Conservation (phyloP, 2,797 vertebrate genomes). For the Agapornis canus region DNA sequence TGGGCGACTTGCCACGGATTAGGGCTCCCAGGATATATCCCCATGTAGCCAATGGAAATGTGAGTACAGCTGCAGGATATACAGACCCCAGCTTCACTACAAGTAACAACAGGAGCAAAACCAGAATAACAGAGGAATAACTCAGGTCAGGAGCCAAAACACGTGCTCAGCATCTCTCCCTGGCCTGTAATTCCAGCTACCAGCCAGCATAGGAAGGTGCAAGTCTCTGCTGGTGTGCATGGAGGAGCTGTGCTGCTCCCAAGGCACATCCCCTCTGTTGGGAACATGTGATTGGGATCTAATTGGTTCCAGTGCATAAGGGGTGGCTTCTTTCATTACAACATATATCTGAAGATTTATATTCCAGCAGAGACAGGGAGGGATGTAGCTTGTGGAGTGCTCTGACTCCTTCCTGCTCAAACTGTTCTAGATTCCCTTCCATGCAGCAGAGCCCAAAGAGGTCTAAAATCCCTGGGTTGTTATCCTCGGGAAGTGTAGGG, state of each 20-base stretch:
- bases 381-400: neutral
- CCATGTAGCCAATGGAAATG: neutral
- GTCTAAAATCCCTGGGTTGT: neutral
- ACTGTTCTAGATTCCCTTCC: neutral
- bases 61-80: too few species aligned
- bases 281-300: neutral
- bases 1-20: neutral
- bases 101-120: neutral
- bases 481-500: fast-evolving
- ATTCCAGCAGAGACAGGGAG: neutral
- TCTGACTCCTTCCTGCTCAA: neutral
- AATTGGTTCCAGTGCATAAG: neutral
- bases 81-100: neutral
- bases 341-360: conserved; percentile 27
- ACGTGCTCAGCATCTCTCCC: neutral
- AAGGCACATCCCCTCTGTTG: neutral
- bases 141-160: neutral
- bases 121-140: neutral
- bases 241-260: neutral
- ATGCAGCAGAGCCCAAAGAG: neutral
- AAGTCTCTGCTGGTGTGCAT: neutral
- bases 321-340: conserved; percentile 10
- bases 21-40: fast-evolving
- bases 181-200: neutral
- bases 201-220: neutral